Conservation (phyloP, 2,888 invertebrate genomes). For the Aspidapion aeneum region DNA sequence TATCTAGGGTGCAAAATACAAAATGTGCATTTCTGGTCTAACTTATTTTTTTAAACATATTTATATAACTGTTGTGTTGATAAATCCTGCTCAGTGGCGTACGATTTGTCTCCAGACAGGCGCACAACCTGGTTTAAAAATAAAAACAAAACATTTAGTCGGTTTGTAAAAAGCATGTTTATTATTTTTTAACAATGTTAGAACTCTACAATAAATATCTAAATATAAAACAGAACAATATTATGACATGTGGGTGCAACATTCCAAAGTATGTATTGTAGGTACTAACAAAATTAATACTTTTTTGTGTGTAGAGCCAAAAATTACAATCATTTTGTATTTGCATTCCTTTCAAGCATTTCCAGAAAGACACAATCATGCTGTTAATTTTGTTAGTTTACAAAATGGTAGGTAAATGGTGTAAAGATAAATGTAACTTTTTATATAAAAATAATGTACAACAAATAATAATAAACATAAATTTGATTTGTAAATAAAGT, state of each 20-base stretch:
- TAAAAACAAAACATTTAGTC: conserved; percentile 34
- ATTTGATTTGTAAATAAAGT: no score
- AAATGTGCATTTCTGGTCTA: neutral
- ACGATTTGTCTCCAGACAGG: conserved; percentile 34
- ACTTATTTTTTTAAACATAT: neutral
- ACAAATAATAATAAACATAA: no score
- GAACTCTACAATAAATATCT: neutral
- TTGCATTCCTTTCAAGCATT: neutral
- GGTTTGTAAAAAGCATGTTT: conserved; percentile 4
- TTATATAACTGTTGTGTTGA: conserved; percentile 20
- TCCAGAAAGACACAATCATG: neutral
- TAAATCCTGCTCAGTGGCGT: conserved; percentile 27
- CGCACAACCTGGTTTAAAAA: conserved; percentile 38
- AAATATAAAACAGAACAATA: neutral
- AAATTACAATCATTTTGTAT: neutral
- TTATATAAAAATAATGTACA: no score
- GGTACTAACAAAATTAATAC: neutral
- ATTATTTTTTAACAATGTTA: neutral
- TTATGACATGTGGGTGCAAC: neutral
- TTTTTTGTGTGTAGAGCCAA: neutral
- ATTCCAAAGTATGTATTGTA: neutral
- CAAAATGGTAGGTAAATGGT: no score
- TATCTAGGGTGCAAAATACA: neutral
- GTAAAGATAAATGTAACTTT: no score
- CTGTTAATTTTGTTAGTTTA: neutral